Evolutionary conservation across 1,140 invertebrate genomes (phyloP).

Genomic region (Mactra quadrangularis): DNA sequence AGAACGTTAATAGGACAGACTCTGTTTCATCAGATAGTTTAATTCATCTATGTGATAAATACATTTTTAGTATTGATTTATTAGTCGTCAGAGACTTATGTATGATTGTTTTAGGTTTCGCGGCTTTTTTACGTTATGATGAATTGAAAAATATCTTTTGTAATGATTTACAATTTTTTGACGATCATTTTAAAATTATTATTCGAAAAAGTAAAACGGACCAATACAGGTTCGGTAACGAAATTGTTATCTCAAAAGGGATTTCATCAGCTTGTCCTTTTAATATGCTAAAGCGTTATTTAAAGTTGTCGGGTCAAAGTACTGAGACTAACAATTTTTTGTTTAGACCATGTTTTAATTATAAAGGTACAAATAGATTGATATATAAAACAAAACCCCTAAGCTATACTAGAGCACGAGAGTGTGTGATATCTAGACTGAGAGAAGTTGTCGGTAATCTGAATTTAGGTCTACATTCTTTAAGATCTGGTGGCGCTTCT

Average conservation of each 20-base stretch:
- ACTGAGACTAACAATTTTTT: slow-evolving; percentile 43
- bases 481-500: slow-evolving; percentile 40
- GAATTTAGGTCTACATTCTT: slow-evolving; percentile 57
- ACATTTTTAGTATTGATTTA: slow-evolving; percentile 8
- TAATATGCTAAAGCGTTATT: slow-evolving; percentile 46
- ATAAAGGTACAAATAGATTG: slow-evolving; percentile 14
- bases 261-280: slow-evolving; percentile 8
- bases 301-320: neutral
- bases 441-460: neutral
- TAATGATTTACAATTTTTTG: slow-evolving; percentile 33
- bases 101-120: slow-evolving; percentile 44
- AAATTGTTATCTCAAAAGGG: slow-evolving; percentile 29
- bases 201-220: slow-evolving; percentile 32
- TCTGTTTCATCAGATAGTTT: slow-evolving; percentile 18
- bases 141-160: slow-evolving; percentile 37
- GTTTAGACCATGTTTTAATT: slow-evolving; percentile 42
- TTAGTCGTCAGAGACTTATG: slow-evolving; percentile 42
- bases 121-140: slow-evolving; percentile 36
- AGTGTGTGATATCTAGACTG: slow-evolving; percentile 2
- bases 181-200: slow-evolving; percentile 14
- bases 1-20: slow-evolving; percentile 33
- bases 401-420: slow-evolving; percentile 49
- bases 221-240: too few relatives aligned
- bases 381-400: slow-evolving; percentile 48
- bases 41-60: neutral